Base-by-base conservation (phyloP, 2,888 invertebrate species). In the Melanchra persicariae region DNA sequence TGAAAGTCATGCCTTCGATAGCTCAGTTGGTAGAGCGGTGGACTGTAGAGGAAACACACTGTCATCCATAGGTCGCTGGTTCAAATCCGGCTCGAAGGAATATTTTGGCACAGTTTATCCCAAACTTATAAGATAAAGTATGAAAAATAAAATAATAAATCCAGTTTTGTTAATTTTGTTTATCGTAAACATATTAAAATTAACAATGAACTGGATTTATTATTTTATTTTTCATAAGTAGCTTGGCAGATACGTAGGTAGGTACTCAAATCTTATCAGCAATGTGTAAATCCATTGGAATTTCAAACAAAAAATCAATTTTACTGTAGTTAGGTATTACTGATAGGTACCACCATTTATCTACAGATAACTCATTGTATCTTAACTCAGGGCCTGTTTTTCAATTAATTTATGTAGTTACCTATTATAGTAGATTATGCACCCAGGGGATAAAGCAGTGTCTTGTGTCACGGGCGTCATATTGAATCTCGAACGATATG, bases 1-100 rank as follows among this genome's bases (percentile, higher is more conserved):
- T 0, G 0, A 0, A n/a, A 8, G 0, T 1, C n/a, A 63, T 51
- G 30, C 94, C 94, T 95, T 94, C 94, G 94, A 95, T 95, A 94
- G 94, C 94, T 94, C 94, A 95, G 95, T 94, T 94, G 95, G 94
- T 94, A 94, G 94, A 94, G 94, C 94, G 94, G 94, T 94, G 94
- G 94, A 94, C 93, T 94, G 93, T 94, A 93, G 93, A 70, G 82
- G 74, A 57, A 24, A 17, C 0, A 26, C 66, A 65, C 84, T 84
- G 93, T 70, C 69, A 97, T 97, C 96, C 96, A 96, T 96, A 96
- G 96, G 96, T 97, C 96, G 96, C 97, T 97, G 96, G 96, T 97
- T 97, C 96, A 97, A 97, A 97, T 97, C 96, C 96, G 96, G 96
- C 96, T 96, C 96, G 96, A 97, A 96, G 96, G 96, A 96, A 69